A percentile compares a stretch with the other conserved stretches of the same genome.
Conservation (phyloP, 2,113 vertebrate species). For the Neoarius graeffei region DNA sequence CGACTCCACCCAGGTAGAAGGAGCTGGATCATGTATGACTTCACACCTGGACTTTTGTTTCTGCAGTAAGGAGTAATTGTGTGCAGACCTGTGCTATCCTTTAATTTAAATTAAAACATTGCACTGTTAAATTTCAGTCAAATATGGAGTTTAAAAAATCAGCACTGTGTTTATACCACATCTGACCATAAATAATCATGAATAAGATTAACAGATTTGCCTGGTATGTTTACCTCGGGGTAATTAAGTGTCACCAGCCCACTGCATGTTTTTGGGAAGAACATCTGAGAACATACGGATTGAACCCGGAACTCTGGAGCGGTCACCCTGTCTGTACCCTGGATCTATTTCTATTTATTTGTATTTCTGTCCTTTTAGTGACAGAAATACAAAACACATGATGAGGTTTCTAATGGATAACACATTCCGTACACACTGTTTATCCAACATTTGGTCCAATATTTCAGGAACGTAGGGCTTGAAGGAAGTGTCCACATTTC, state of each 20-base stretch:
- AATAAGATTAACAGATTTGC: background rate
- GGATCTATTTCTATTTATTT: no score
- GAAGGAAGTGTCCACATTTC: slow-evolving; percentile 3
- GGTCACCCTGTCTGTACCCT: background rate
- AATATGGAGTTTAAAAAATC: no score
- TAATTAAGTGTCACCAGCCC: no score
- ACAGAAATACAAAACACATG: slow-evolving; percentile 26
- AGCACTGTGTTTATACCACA: no score
- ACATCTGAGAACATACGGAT: background rate
- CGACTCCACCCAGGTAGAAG: background rate
- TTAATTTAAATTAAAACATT: no score
- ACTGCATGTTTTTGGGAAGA: no score
- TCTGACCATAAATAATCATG: no score
- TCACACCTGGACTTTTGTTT: no score
- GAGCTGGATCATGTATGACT: background rate
- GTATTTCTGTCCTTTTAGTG: background rate
- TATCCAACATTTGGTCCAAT: background rate
- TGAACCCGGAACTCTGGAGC: background rate
- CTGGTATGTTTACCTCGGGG: background rate
- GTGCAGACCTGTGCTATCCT: no score
- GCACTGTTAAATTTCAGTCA: no score
- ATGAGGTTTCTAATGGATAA: slow-evolving; percentile 2
- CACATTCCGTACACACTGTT: slow-evolving; percentile 11
- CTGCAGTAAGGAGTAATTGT: no score
- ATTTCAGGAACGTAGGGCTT: slow-evolving; percentile 5